Evolutionary conservation across 2,888 invertebrate genomes (phyloP), one percentile per base, ranked within the genome.

Genomic region (Smittia aterrima): DNA sequence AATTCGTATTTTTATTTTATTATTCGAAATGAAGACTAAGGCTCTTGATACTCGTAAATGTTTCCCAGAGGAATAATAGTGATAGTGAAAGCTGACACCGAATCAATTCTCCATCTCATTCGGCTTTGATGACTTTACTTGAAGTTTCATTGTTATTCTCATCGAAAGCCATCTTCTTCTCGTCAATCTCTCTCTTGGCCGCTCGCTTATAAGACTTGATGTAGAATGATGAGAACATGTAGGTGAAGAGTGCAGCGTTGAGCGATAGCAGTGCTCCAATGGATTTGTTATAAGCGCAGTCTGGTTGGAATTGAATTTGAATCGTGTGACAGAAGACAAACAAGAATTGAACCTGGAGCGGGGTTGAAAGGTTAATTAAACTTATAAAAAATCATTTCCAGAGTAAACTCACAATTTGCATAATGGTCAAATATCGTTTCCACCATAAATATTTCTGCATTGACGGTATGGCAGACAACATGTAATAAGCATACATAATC

Each of bases 361-460:
- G n/a, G 18, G 4, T 16, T 6, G 7, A 54, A 22, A 24, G 24
- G 62, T 38, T 22, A 62, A n/a, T 27, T 9, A 62, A 58, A 38
- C 1, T 22, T 11, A 71, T 71, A 27, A 41, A 70, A 53, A 2
- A 54, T 1, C 25, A 53, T 22, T 53, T 58, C 38, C 4, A 66
- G 32, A 32, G 32, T 32, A 32, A 32, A 81, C 85, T 84, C 82
- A 93, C 91, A 84, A 96, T 86, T 84, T 96, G 96, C 79, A 96
- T 84, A 72, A 87, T 87, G 2, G 96, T 96, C 79, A 96, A 87
- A 81, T 96, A 92, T 79, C 88, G 92, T 82, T 96, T 96, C 96
- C 96, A 96, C 96, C 96, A 96, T 20, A 96, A 84, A 80, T 92
- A 94, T 80, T 94, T 94, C 81, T 93, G 92, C 81, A 93, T 90